Evolutionary conservation across 2,888 invertebrate species (phyloP).

Genomic region (Carpatolechia fugitivella): DNA sequence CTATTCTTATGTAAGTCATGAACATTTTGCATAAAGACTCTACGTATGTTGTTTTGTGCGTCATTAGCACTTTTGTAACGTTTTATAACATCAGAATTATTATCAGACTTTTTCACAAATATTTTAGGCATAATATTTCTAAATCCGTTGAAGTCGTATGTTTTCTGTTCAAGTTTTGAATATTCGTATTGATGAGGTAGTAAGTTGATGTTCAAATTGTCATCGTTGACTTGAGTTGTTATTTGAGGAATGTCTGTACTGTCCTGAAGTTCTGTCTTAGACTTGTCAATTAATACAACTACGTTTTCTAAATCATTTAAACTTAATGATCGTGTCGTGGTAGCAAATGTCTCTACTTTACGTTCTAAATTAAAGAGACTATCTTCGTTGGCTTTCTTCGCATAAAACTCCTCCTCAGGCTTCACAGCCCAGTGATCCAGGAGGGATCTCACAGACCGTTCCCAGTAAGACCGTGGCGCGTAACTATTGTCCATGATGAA

Average conservation of each 20-base stretch:
- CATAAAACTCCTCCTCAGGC: constrained; percentile 33
- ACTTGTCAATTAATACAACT: constrained; percentile 44
- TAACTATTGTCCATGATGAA: constrained; percentile 44
- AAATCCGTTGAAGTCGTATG: neutral
- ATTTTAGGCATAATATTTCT: neutral
- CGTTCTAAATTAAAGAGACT: constrained; percentile 58
- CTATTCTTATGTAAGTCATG: neutral
- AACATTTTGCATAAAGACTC: constrained; percentile 10
- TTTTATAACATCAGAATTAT: neutral
- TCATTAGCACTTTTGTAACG: neutral
- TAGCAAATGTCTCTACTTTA: constrained; percentile 49
- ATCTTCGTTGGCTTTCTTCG: constrained; percentile 45
- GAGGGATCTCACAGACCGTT: constrained; percentile 62
- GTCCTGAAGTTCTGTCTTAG: constrained; percentile 25
- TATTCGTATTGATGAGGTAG: constrained; percentile 29
- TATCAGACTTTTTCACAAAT: neutral
- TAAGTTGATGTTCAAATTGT: constrained; percentile 50
- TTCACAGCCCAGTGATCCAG: constrained; percentile 29
- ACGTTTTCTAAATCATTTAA: constrained; percentile 63
- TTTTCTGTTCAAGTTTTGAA: neutral
- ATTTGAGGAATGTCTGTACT: constrained; percentile 18
- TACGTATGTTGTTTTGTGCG: constrained; percentile 1
- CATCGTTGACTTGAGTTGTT: constrained; percentile 23
- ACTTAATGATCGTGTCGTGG: constrained; percentile 40
- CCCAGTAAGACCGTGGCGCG: constrained; percentile 59